A percentile compares a stretch with the other conserved stretches of the same genome.
Evolutionary conservation across 2,797 vertebrate species (phyloP).

Genomic region (Enteromius unitaeniatus): DNA sequence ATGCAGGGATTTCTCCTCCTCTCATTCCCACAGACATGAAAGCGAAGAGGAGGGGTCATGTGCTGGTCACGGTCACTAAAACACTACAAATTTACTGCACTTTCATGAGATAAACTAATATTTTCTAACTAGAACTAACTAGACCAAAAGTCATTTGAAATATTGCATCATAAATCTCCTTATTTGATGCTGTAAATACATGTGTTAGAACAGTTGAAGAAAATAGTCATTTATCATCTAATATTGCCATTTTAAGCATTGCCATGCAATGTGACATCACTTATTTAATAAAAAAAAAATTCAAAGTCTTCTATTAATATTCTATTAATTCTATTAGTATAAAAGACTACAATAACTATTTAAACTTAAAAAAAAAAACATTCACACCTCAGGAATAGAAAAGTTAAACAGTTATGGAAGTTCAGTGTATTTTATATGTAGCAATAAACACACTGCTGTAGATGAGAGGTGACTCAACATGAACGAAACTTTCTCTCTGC

Average conservation of each 20-base stretch:
- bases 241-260: background rate
- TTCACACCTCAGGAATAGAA: background rate
- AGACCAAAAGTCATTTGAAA: background rate
- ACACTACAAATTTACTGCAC: slow-evolving; percentile 21
- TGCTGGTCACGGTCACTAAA: background rate
- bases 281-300: background rate
- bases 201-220: background rate
- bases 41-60: slow-evolving; percentile 17
- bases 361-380: background rate
- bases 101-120: slow-evolving; percentile 27
- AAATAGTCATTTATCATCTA: background rate
- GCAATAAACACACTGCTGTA: background rate
- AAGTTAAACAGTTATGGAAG: background rate
- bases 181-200: background rate
- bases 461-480: background rate
- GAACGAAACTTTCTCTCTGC: background rate
- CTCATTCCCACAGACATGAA: slow-evolving; percentile 47
- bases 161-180: background rate
- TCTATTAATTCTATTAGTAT: too few relatives aligned
- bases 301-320: too few relatives aligned
- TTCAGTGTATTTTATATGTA: background rate
- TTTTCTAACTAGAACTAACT: background rate
- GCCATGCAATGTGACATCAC: background rate
- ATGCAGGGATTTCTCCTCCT: slow-evolving; percentile 11
- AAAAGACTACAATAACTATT: background rate